Conservation (phyloP, 2,888 invertebrate species). For the Fragum sueziense region DNA sequence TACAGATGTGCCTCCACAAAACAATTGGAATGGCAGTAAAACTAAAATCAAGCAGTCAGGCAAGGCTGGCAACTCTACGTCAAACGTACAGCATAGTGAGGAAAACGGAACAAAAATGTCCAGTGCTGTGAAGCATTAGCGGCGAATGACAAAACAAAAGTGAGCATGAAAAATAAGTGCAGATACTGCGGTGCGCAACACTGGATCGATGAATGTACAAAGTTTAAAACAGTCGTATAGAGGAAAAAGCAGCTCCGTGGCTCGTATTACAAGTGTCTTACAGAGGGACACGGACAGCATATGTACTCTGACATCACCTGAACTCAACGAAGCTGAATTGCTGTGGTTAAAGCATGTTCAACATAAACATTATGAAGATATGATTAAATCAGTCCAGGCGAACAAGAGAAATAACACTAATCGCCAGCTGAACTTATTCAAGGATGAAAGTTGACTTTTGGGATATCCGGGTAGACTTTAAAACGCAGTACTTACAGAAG, state of each 20-base stretch:
- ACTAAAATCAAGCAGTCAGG: too few species aligned
- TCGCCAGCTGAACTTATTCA: constrained; percentile 17
- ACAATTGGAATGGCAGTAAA: too few species aligned
- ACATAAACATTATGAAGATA: constrained; percentile 8
- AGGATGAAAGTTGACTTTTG: constrained; percentile 13
- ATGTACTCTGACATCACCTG: not conserved
- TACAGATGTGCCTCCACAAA: too few species aligned
- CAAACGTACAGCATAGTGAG: too few species aligned
- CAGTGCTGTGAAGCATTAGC: constrained; percentile 11
- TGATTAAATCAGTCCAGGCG: not conserved
- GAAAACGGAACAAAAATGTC: too few species aligned
- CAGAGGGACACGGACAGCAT: constrained; percentile 16
- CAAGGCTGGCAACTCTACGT: too few species aligned
- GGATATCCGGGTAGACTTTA: constrained; percentile 22
- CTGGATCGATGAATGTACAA: constrained; percentile 14
- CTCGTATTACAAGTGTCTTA: constrained; percentile 6
- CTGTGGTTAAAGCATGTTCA: constrained; percentile 28
- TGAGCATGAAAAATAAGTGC: constrained; percentile 1
- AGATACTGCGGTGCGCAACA: constrained; percentile 1
- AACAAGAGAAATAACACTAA: constrained; percentile 12
- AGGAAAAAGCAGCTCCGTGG: not conserved
- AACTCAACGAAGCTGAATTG: constrained; percentile 20
- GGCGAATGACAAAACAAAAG: constrained; percentile 15
- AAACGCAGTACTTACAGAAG: constrained; percentile 19
- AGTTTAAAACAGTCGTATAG: not conserved